These are phyloP conservation scores for Pocillopora meandrina DNA, from an alignment of 92 coral and sea anemone genomes.

Conservation along the genomic window DNA sequence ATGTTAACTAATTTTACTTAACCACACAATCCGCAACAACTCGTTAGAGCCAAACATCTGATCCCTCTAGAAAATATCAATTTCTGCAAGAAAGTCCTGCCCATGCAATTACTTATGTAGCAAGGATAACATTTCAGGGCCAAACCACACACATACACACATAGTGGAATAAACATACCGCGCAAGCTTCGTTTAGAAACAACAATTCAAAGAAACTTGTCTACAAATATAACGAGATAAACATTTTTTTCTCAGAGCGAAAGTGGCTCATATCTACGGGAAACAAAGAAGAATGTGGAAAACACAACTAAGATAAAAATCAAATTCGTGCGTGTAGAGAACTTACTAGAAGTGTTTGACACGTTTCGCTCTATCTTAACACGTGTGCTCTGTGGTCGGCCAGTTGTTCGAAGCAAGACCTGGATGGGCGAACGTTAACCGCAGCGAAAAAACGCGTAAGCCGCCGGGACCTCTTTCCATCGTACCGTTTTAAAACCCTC, in stretches of 20 bases:
- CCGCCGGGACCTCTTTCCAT: background rate
- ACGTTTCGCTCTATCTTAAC: slow-evolving; percentile 38
- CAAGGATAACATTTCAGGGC: slow-evolving; percentile 9
- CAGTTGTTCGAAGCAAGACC: slow-evolving; percentile 30
- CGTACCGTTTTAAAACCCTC: slow-evolving; percentile 5
- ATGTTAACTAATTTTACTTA: slow-evolving; percentile 42
- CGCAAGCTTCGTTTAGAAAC: background rate
- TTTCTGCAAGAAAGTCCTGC: slow-evolving; percentile 1
- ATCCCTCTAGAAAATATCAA: slow-evolving; percentile 27
- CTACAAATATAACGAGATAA: background rate
- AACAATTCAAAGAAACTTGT: background rate
- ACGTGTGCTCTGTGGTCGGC: slow-evolving; percentile 28
- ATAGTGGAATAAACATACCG: background rate
- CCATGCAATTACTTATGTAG: slow-evolving; percentile 5
- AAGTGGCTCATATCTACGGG: background rate
- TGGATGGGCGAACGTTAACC: slow-evolving; percentile 6
- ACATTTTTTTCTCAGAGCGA: background rate
- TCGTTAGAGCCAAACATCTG: slow-evolving; percentile 19
- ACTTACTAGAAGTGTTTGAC: slow-evolving; percentile 17
- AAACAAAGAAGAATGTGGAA: slow-evolving; percentile 3
- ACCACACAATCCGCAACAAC: slow-evolving; percentile 35
- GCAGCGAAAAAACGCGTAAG: background rate
- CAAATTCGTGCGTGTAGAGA: slow-evolving; percentile 29
- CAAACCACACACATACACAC: background rate
- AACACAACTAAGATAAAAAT: slow-evolving; percentile 19